Evolutionary conservation across 2,797 vertebrate species (phyloP).

Genomic region (Danionella dracula): DNA sequence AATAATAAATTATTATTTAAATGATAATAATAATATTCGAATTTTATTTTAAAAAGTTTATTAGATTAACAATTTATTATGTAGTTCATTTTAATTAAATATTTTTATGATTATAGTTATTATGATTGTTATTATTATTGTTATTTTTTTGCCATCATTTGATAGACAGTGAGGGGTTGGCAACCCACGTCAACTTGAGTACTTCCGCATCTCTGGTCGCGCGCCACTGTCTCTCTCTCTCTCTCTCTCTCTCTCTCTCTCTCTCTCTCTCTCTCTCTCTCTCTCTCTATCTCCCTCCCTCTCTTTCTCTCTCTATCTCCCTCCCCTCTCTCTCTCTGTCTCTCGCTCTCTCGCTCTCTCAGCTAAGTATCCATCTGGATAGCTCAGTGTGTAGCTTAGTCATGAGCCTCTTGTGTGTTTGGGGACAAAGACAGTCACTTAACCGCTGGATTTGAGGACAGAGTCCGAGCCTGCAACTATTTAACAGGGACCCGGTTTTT

Average conservation of each 20-base stretch:
- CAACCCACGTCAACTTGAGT: slow-evolving; percentile 17
- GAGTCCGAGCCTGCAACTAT: not conserved
- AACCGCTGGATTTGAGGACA: not conserved
- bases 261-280: not conserved
- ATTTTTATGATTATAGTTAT: no score
- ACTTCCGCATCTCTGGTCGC: slow-evolving; percentile 33
- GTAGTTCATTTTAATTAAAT: no score
- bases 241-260: not conserved
- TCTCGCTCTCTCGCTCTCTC: not conserved
- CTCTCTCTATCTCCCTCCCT: not conserved
- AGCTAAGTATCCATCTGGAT: not conserved
- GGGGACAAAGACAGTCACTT: slow-evolving; percentile 21
- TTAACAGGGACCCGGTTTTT: not conserved
- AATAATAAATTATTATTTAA: no score
- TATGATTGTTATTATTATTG: no score
- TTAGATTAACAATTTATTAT: no score
- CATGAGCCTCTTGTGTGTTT: slow-evolving; percentile 33
- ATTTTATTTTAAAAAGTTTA: no score
- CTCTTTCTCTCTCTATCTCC: not conserved
- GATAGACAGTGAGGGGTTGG: slow-evolving; percentile 2
- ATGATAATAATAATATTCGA: no score
- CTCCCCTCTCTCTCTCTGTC: no score
- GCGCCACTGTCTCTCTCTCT: not conserved
- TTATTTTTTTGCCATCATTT: no score
- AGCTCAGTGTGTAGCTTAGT: slow-evolving; percentile 38